phyloP scores from a whole-genome alignment of 2,888 invertebrate genomes.

The Tiliacea citrago region DNA sequence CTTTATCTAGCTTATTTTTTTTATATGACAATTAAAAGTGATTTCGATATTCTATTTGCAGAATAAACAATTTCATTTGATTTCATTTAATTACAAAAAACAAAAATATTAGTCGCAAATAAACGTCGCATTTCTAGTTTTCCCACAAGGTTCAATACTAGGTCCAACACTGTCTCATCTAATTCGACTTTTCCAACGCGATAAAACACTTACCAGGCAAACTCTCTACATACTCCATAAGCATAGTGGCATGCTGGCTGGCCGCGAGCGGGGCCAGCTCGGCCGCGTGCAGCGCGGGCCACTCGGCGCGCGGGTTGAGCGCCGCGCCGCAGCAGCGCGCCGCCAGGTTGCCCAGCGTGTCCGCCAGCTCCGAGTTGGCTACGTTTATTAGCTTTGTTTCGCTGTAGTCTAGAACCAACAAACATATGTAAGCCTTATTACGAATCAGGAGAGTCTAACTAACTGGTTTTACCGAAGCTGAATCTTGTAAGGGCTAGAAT shows the following conservation, averaged over 20 bases:
- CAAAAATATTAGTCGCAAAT: no score
- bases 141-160: no score
- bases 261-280: constrained; percentile 78
- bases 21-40: no score
- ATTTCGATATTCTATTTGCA: no score
- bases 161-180: no score
- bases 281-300: constrained; percentile 91
- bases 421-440: not conserved
- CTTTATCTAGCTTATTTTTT: no score
- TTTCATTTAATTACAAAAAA: no score
- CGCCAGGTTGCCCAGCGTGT: constrained; percentile 97
- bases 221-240: constrained; percentile 89
- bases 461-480: not conserved
- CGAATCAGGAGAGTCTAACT: not conserved
- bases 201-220: constrained; percentile 68
- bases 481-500: not conserved
- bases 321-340: constrained; percentile 94
- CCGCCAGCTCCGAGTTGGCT: constrained; percentile 97
- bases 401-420: constrained; percentile 90
- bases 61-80: no score
- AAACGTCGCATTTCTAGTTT: no score
- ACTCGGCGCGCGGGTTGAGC: constrained; percentile 95
- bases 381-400: constrained; percentile 93
- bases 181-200: no score
- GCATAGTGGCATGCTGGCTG: constrained; percentile 86